Percentiles rank a stretch among this genome's conserved stretches.
These are phyloP conservation scores for Caenorhabditis wallacei DNA, from an alignment of 2,888 invertebrate genomes.

Conservation along the genomic window DNA sequence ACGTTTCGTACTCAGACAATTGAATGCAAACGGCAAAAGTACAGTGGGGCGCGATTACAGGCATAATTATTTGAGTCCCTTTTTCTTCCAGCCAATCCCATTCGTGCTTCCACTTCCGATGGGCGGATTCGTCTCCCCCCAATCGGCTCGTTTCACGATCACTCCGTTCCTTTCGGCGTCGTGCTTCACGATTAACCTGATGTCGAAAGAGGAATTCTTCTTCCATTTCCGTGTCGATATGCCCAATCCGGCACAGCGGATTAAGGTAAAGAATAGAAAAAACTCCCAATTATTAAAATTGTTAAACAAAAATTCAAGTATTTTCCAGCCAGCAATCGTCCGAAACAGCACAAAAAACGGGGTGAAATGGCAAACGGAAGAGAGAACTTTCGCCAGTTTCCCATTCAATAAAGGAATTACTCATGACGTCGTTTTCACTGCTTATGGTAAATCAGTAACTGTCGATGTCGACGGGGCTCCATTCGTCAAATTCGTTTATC, in stretches of 20 bases:
- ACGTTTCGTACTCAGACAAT: too few relatives aligned
- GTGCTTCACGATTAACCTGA: conserved; percentile 75
- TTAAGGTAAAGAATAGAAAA: conserved; percentile 32
- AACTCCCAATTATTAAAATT: too few relatives aligned
- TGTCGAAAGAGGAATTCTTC: conserved; percentile 69
- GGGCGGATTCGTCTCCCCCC: conserved; percentile 74
- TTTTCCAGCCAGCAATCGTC: conserved; percentile 73
- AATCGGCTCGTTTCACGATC: conserved; percentile 72
- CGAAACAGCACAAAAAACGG: conserved; percentile 75
- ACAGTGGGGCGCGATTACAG: too few relatives aligned
- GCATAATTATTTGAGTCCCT: neutral
- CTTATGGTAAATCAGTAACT: conserved; percentile 70
- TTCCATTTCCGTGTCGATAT: conserved; percentile 80
- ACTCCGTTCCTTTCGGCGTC: conserved; percentile 77
- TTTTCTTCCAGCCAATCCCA: conserved; percentile 65
- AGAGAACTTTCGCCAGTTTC: conserved; percentile 73
- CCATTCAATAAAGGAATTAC: conserved; percentile 79
- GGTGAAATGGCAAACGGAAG: conserved; percentile 75
- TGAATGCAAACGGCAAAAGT: too few relatives aligned
- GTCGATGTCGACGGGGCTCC: conserved; percentile 76
- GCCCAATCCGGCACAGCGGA: conserved; percentile 65
- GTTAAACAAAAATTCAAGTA: neutral
- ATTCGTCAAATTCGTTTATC: conserved; percentile 74
- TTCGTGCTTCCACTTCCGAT: conserved; percentile 60
- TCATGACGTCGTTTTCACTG: conserved; percentile 74